These are phyloP conservation scores for Xestia xanthographa DNA, from an alignment of 2,888 invertebrate species.

Conservation along the genomic window DNA sequence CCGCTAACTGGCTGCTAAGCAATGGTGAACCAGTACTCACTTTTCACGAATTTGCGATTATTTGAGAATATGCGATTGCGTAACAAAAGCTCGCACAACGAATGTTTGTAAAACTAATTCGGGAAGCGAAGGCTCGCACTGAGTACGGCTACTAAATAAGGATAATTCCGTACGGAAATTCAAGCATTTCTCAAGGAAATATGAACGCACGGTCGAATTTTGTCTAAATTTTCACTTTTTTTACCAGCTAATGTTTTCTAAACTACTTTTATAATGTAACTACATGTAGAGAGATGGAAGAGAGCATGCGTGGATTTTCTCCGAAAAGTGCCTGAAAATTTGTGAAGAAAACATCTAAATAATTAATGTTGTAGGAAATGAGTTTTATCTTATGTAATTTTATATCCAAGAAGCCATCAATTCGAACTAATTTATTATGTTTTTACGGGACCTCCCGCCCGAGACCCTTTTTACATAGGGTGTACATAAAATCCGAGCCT, in stretches of 20 bases:
- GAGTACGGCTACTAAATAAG: neutral
- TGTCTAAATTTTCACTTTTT: constrained; percentile 32
- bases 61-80: too few relatives aligned
- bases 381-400: neutral
- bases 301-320: neutral
- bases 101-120: neutral
- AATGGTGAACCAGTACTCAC: neutral
- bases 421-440: constrained; percentile 45
- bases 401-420: neutral
- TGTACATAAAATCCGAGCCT: constrained; percentile 28
- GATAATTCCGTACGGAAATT: constrained; percentile 18
- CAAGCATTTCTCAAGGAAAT: constrained; percentile 34
- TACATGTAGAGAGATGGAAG: neutral
- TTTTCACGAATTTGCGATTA: too few relatives aligned
- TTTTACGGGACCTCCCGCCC: constrained; percentile 14
- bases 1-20: neutral
- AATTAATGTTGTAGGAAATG: constrained; percentile 10
- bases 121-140: neutral
- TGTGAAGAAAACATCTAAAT: neutral
- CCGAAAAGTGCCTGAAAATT: neutral
- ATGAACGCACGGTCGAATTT: constrained; percentile 36
- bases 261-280: neutral
- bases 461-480: constrained; percentile 40
- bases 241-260: constrained; percentile 21
- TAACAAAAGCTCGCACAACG: neutral